Evolutionary conservation across 2,113 vertebrate species (phyloP), one percentile per base, ranked within the genome.

Genomic region (Sturnus vulgaris): DNA sequence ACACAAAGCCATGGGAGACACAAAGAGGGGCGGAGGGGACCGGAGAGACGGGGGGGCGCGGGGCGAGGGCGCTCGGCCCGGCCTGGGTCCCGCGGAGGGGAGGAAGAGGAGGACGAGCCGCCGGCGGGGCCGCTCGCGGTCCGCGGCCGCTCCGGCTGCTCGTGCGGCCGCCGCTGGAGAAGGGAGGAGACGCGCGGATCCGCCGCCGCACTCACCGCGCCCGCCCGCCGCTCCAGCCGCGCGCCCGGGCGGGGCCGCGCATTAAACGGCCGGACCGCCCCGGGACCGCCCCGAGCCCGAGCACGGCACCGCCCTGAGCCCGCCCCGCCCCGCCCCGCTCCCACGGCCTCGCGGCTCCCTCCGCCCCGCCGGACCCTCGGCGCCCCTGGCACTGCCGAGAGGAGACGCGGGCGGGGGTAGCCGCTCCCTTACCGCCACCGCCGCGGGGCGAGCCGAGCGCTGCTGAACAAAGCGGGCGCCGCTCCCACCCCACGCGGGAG

Each of bases 1-100:
- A 97, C 98, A 98, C 97, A 98, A 98, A 98, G 98, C 98, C 98
- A 98, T 98, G 98, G 80, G 94, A 97, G 97, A 97, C 96, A 97
- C 96, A 91, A 97, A 97, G 97, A 81, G 78, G 91, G 94, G 87
- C 87, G 86, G 92, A 94, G 85, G 92, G 90, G 92, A 95, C 88
- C 95, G 69, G 56, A 86, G 92, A 87, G 61, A 53, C 61, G 66
- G 64, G 57, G 53, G 60, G 63, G 30, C 46, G 87, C 90, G 91
- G 57, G 40, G 78, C 79, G 61, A 60, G 73, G 46, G 39, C 80
- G 44, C 59, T 52, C 50, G 40, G 69, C 68, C 44, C 49, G 35
- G 65, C 60, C 50, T 28, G 53, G 28, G 76, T 81, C 63, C 50
- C 69, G 69, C 69, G 69, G 50, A 71, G 50, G 69, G 69, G 50